Evolutionary conservation across 2,888 invertebrate species (phyloP).

Genomic region (Lithodes maja): DNA sequence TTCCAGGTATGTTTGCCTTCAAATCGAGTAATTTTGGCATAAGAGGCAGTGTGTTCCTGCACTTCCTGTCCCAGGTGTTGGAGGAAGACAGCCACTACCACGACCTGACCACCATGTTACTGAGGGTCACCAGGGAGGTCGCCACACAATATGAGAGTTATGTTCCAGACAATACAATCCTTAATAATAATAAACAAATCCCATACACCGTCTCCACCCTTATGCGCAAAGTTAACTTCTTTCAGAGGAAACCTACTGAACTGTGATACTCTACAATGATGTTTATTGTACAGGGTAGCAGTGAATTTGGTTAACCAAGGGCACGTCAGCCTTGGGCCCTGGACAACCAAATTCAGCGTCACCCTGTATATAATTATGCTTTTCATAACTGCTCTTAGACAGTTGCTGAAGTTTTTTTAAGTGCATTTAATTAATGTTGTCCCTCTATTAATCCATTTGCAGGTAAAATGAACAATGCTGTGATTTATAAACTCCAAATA

Average conservation of each 20-base stretch:
- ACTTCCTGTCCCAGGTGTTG: conserved; percentile 52
- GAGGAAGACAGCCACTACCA: conserved; percentile 12
- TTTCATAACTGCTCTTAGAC: too few relatives aligned
- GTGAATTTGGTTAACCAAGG: too few relatives aligned
- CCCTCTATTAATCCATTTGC: too few relatives aligned
- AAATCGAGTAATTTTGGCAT: conserved; percentile 51
- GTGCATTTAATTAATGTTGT: too few relatives aligned
- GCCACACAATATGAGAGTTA: conserved; percentile 47
- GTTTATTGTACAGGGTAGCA: too few relatives aligned
- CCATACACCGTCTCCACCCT: conserved; percentile 57
- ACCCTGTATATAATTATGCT: too few relatives aligned
- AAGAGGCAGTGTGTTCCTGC: conserved; percentile 68
- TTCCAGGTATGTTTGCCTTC: conserved; percentile 64
- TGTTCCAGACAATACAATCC: neutral
- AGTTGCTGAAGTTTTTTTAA: too few relatives aligned
- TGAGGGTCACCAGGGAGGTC: conserved; percentile 54
- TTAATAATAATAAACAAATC: conserved; percentile 55
- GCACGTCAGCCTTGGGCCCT: too few relatives aligned
- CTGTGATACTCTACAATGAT: neutral
- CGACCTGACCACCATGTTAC: conserved; percentile 44
- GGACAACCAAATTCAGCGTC: too few relatives aligned
- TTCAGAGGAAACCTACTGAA: neutral
- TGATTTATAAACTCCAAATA: too few relatives aligned
- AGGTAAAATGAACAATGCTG: too few relatives aligned
- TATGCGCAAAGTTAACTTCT: conserved; percentile 54